Conservation (phyloP, 2,888 invertebrate species). For the Polyommatus icarus region DNA sequence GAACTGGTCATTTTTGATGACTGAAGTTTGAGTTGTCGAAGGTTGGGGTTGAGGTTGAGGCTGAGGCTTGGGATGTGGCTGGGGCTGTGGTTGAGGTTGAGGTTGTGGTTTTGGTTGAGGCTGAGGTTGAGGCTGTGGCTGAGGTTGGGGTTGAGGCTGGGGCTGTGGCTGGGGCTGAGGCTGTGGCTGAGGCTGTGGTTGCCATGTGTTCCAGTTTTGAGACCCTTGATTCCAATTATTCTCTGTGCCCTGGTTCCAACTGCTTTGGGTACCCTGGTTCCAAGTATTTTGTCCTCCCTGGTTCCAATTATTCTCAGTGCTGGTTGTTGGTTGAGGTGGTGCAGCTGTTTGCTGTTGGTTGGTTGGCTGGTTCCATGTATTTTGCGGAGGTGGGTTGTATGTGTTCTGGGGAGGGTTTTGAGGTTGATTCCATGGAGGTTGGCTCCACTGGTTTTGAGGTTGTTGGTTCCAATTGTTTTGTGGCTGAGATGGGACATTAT, state of each 20-base stretch:
- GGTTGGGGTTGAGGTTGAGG: constrained; percentile 40
- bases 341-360: constrained; percentile 28
- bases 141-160: constrained; percentile 51
- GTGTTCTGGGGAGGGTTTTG: constrained; percentile 43
- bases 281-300: background rate
- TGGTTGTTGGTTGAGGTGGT: constrained; percentile 13
- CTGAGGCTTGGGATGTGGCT: constrained; percentile 39
- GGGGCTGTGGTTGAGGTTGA: constrained; percentile 51
- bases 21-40: constrained; percentile 57
- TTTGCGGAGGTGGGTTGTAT: constrained; percentile 40
- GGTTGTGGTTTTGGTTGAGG: constrained; percentile 59
- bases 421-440: constrained; percentile 46
- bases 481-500: constrained; percentile 41
- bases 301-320: constrained; percentile 31
- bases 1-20: constrained; percentile 72
- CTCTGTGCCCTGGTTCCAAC: constrained; percentile 27
- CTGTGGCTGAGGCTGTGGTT: constrained; percentile 41
- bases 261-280: background rate
- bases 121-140: constrained; percentile 55
- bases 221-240: constrained; percentile 23
- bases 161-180: constrained; percentile 61
- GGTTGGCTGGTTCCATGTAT: constrained; percentile 35
- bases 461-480: constrained; percentile 43
- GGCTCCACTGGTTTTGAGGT: constrained; percentile 46
- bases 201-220: constrained; percentile 41